Conservation (phyloP, 2,888 invertebrate species). For the Augochlorella aurata region DNA sequence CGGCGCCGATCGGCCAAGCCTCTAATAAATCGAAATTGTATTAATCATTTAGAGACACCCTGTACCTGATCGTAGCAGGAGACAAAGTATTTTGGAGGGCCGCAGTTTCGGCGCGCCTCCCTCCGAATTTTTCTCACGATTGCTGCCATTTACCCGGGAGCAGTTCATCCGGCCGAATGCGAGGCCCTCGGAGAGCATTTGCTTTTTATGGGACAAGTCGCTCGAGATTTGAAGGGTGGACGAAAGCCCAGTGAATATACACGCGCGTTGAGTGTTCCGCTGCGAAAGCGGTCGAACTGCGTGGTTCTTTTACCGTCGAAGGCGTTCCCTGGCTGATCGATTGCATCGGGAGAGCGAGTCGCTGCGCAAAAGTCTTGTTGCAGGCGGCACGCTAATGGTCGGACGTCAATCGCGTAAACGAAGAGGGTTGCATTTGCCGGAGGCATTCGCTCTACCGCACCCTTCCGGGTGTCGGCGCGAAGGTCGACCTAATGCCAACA, state of each 20-base stretch:
- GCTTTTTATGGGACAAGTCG: slow-evolving; percentile 6
- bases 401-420: slow-evolving; percentile 73
- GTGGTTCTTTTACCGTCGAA: slow-evolving; percentile 1
- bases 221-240: slow-evolving; percentile 1
- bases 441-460: slow-evolving; percentile 75
- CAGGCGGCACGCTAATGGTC: slow-evolving; percentile 31
- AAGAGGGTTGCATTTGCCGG: slow-evolving; percentile 77
- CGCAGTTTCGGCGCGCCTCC: not conserved
- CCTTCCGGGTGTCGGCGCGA: slow-evolving; percentile 77
- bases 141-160: not conserved
- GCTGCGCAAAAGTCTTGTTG: slow-evolving; percentile 24
- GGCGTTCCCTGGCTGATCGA: slow-evolving; percentile 2
- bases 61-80: not conserved
- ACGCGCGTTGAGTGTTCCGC: not conserved
- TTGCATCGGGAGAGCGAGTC: slow-evolving; percentile 6
- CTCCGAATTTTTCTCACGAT: slow-evolving; percentile 8
- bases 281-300: not conserved
- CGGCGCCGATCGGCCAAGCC: too few relatives aligned
- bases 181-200: not conserved
- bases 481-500: slow-evolving; percentile 67
- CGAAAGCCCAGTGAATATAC: not conserved
- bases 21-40: not conserved
- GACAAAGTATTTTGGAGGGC: not conserved
- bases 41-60: not conserved
- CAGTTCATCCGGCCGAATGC: not conserved